Percentiles rank a stretch among this genome's conserved stretches.
Conservation (phyloP, 2,888 invertebrate genomes). For the Chymomyza caudatula region DNA sequence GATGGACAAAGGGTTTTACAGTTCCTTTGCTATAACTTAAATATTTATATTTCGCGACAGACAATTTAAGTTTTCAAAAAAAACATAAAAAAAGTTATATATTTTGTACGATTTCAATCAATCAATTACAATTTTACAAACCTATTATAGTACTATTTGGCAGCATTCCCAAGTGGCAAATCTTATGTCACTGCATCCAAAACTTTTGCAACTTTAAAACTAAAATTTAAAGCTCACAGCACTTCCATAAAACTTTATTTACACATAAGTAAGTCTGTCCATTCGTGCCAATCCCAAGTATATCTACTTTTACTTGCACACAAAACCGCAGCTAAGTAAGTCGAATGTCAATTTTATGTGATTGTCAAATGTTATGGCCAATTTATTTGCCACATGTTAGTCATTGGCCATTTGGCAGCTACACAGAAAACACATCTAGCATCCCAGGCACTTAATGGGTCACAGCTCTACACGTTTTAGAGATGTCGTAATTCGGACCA, state of each 20-base stretch:
- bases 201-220: background rate
- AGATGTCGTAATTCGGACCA: no score
- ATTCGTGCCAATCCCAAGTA: background rate
- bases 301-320: background rate
- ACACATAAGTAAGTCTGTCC: background rate
- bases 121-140: background rate
- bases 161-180: background rate
- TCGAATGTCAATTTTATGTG: slow-evolving; percentile 11
- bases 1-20: no score
- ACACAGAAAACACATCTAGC: slow-evolving; percentile 57
- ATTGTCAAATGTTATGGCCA: slow-evolving; percentile 34
- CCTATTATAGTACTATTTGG: background rate
- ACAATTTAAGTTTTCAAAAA: no score
- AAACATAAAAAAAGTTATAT: no score
- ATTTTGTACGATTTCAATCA: background rate
- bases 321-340: background rate
- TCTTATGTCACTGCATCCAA: background rate
- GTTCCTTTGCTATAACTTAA: no score
- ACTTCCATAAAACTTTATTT: background rate
- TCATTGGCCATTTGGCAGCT: slow-evolving; percentile 21
- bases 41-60: no score
- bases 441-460: slow-evolving; percentile 34
- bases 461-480: slow-evolving; percentile 39
- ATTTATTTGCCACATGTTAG: slow-evolving; percentile 24
- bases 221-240: background rate